These are phyloP conservation scores for Leucania comma DNA, from an alignment of 2,888 invertebrate species.

Conservation along the genomic window DNA sequence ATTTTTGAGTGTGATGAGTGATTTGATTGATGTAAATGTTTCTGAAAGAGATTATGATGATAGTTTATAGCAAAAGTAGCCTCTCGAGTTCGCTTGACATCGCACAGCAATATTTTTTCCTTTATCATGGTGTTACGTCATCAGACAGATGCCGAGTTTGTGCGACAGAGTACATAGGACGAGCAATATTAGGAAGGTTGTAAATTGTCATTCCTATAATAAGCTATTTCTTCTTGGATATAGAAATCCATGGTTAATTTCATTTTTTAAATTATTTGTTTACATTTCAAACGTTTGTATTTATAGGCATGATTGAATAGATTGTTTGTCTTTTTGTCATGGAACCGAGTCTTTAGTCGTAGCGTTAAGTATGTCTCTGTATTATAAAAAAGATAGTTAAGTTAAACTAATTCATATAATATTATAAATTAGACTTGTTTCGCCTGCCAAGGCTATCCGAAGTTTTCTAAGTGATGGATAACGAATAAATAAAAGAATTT, in stretches of 20 bases:
- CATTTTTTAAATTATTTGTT: slow-evolving; percentile 13
- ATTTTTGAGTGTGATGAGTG: slow-evolving; percentile 14
- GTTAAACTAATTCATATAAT: slow-evolving; percentile 56
- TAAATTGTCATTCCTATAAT: slow-evolving; percentile 48
- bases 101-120: neutral
- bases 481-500: slow-evolving; percentile 73
- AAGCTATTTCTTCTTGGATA: slow-evolving; percentile 34
- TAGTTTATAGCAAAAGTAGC: neutral
- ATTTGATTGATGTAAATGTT: slow-evolving; percentile 10
- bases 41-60: slow-evolving; percentile 2
- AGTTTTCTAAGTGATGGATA: slow-evolving; percentile 74
- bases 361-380: slow-evolving; percentile 61
- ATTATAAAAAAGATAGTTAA: slow-evolving; percentile 63
- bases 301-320: slow-evolving; percentile 32
- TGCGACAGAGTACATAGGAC: neutral
- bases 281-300: slow-evolving; percentile 16
- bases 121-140: slow-evolving; percentile 1
- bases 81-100: slow-evolving; percentile 5
- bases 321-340: slow-evolving; percentile 60
- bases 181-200: slow-evolving; percentile 25
- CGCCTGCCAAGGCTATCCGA: slow-evolving; percentile 58
- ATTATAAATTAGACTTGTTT: slow-evolving; percentile 59
- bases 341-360: slow-evolving; percentile 42
- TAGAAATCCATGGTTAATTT: slow-evolving; percentile 26
- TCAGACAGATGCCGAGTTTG: neutral